Percentiles rank a stretch among this genome's conserved stretches.
phyloP scores from a whole-genome alignment of 2,113 vertebrate genomes.

The Eptesicus fuscus region DNA sequence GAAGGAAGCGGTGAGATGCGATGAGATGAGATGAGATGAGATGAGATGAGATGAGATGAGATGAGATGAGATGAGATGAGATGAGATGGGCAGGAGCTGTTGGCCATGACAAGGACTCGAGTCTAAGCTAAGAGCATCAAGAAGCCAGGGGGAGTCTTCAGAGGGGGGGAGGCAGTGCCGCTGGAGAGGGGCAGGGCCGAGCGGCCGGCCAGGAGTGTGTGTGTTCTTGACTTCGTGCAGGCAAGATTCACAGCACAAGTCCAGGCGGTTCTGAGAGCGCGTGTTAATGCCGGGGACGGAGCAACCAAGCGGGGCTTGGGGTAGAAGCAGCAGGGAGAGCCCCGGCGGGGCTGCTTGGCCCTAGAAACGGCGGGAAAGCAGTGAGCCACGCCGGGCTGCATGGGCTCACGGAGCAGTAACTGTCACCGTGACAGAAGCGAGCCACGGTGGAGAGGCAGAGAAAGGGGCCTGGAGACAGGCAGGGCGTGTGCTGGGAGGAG shows the following conservation, averaged over 20 bases:
- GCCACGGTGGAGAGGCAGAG: background rate
- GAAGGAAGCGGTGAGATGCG: background rate
- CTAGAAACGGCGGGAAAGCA: background rate
- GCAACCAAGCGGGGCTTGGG: background rate
- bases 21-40: background rate
- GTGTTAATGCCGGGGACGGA: background rate
- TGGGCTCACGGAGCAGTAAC: background rate
- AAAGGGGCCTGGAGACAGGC: background rate
- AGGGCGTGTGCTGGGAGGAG: background rate
- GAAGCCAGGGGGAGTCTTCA: background rate
- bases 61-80: no score
- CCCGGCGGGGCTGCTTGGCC: background rate
- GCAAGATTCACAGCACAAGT: background rate
- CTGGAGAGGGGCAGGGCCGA: background rate
- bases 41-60: background rate
- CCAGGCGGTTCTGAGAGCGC: background rate
- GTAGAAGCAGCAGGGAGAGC: background rate
- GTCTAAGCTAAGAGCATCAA: background rate
- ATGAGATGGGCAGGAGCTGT: background rate
- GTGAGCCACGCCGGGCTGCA: background rate
- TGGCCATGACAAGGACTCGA: background rate
- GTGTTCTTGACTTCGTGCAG: background rate
- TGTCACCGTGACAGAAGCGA: background rate
- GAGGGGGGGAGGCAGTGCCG: background rate
- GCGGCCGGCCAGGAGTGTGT: background rate